Evolutionary conservation across 2,113 vertebrate genomes (phyloP), one percentile per base, ranked within the genome.

Genomic region (Pseudorasbora parva): DNA sequence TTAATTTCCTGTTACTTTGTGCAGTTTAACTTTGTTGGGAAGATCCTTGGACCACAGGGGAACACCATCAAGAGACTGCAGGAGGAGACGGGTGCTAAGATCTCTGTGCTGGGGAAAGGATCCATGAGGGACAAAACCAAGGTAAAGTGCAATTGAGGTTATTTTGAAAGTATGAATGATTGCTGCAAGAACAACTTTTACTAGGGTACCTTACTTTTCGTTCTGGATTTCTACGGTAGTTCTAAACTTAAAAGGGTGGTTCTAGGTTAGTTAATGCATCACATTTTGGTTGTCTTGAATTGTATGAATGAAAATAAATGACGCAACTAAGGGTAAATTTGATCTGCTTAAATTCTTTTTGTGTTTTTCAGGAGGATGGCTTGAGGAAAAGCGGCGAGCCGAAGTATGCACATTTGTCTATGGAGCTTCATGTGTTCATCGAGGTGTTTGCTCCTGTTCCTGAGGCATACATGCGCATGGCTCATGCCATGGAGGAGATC

Each of bases 51-150:
- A 90, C 97, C 98, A 82, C 97, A 99, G 94, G 98, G 98, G 76
- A 99, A 99, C 91, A 99, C 98, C 77, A 98, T 99, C 89, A 99
- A 99, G 87, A 95, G 98, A 81, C 94, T 99, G 91, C 98, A 99
- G 92, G 98, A 99, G 91, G 98, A 99, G 92, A 98, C 98, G 23
- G 97, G 98, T 14, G 98, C 98, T 90, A 99, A 99, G 95, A 99
- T 99, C 95, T 99, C 98, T 9, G 98, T 99, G 90, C 93, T 99
- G 87, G 98, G 98, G 64, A 99, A 99, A 93, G 98, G 98, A 89
- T 99, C 98, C 84, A 99, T 99, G 98, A 96, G 98, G 82, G 98
- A 99, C 93, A 99, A 98, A 94, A 93, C 96, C 51, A 99, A 99
- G 97, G 98, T 99, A 96, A 86, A 60, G 15, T 3, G 77, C 10